Base-by-base conservation (phyloP, 2,888 invertebrate genomes). In the Tenthredo distinguenda region DNA sequence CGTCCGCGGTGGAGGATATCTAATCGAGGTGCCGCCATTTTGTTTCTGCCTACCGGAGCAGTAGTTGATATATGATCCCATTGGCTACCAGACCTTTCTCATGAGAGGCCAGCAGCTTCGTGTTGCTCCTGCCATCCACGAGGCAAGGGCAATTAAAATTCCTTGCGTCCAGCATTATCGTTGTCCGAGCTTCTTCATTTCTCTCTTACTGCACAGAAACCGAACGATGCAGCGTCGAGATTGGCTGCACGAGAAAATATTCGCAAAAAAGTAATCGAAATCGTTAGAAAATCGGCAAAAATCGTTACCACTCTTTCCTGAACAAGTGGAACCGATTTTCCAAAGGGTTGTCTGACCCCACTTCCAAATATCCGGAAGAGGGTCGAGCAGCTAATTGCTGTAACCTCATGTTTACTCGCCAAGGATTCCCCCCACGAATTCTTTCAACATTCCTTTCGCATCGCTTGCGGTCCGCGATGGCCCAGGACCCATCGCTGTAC, bases 11-110 rank as follows among this genome's bases (percentile, higher is more conserved):
- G 62, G 58, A 81, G 77, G 77, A 77, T 43, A 50, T 76, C 85
- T 86, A 86, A 84, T 77, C 71, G 79, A 31, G 85, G 58, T 81
- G 84, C 76, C 90, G 90, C 91, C 91, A 91, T 91, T 91, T 91
- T 91, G 91, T 90, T 91, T 89, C 89, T 90, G 89, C 90, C 90
- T 91, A 91, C 91, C 90, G 90, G 87, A 91, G 91, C 90, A 91
- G 91, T 91, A 91, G 91, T 92, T 92, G 92, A 92, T 92, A 92
- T 92, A 92, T 92, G 91, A 92, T 92, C 91, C 90, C 91, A 92
- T 92, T 92, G 92, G 92, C 92, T 92, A 92, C 92, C 91, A 92
- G 68, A 91, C 91, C 91, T 90, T 91, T 91, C 83, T 68, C 65
- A 83, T 37, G 68, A 83, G 68, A 83, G 68, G 68, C 65, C 65